Evolutionary conservation across 1,140 invertebrate genomes (phyloP).

Genomic region (Pseudomyrmex sp.): DNA sequence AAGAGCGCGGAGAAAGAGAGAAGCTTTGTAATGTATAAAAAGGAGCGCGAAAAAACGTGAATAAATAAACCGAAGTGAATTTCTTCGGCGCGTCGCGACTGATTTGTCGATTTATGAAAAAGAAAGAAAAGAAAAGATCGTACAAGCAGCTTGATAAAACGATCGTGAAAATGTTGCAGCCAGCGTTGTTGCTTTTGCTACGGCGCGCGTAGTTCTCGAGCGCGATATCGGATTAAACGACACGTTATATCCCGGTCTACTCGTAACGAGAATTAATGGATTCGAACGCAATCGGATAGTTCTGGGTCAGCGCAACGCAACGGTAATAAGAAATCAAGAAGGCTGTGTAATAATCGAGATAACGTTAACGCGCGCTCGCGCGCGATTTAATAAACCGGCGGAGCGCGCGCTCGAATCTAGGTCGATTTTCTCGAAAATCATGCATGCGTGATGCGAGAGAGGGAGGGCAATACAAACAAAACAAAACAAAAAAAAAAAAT

Average conservation of each 20-base stretch:
- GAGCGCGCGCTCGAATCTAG: conserved; percentile 8
- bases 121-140: neutral
- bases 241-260: conserved; percentile 16
- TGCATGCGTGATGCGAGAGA: neutral
- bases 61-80: conserved; percentile 10
- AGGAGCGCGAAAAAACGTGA: neutral
- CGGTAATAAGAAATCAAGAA: conserved; percentile 47
- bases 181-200: neutral
- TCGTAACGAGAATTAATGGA: conserved; percentile 56
- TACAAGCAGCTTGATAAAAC: neutral
- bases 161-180: neutral
- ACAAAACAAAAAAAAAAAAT: conserved; percentile 7
- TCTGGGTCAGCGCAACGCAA: conserved; percentile 37
- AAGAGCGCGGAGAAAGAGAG: conserved; percentile 32
- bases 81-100: neutral
- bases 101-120: conserved; percentile 6
- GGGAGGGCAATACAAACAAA: neutral
- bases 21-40: conserved; percentile 3
- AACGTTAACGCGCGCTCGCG: conserved; percentile 29
- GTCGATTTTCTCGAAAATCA: conserved; percentile 49
- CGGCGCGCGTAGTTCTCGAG: neutral
- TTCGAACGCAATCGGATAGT: conserved; percentile 49
- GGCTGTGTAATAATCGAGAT: conserved; percentile 43
- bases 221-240: conserved; percentile 31
- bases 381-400: conserved; percentile 32